Conservation (phyloP, 1,140 invertebrate genomes). For the Pachyrhynchus sulphureomaculatus region DNA sequence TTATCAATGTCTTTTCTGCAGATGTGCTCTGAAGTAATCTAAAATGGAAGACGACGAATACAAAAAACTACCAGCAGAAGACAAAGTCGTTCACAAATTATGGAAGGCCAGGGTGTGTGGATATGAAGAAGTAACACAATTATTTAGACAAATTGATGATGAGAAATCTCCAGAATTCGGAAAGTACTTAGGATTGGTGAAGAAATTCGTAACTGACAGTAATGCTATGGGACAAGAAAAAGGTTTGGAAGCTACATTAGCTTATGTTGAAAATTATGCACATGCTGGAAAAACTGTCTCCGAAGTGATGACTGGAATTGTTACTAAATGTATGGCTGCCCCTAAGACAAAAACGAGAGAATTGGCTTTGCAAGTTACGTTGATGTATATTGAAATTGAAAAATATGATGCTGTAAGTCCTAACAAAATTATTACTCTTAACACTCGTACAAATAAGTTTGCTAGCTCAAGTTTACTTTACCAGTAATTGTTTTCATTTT, state of each 20-base stretch:
- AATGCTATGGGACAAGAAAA: slow-evolving; percentile 96
- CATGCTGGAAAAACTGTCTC: slow-evolving; percentile 81
- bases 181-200: slow-evolving; percentile 88
- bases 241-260: slow-evolving; percentile 86
- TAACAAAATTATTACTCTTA: too few relatives aligned
- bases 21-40: not conserved
- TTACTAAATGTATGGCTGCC: slow-evolving; percentile 89
- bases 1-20: not conserved
- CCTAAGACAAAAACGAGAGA: slow-evolving; percentile 91
- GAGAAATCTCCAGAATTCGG: slow-evolving; percentile 93
- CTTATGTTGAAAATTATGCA: slow-evolving; percentile 87
- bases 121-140: slow-evolving; percentile 90
- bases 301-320: slow-evolving; percentile 87
- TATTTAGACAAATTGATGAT: slow-evolving; percentile 83
- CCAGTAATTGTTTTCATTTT: too few relatives aligned
- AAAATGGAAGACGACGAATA: slow-evolving; percentile 89
- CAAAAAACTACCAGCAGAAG: slow-evolving; percentile 87
- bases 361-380: slow-evolving; percentile 79
- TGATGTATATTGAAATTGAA: slow-evolving; percentile 96
- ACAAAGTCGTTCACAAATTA: slow-evolving; percentile 87
- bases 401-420: slow-evolving; percentile 79
- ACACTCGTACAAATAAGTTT: too few relatives aligned
- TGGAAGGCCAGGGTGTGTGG: slow-evolving; percentile 94
- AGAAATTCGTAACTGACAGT: slow-evolving; percentile 93
- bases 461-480: too few relatives aligned